Evolutionary conservation across 2,888 invertebrate genomes (phyloP).

Genomic region (Cataglyphis cursor): DNA sequence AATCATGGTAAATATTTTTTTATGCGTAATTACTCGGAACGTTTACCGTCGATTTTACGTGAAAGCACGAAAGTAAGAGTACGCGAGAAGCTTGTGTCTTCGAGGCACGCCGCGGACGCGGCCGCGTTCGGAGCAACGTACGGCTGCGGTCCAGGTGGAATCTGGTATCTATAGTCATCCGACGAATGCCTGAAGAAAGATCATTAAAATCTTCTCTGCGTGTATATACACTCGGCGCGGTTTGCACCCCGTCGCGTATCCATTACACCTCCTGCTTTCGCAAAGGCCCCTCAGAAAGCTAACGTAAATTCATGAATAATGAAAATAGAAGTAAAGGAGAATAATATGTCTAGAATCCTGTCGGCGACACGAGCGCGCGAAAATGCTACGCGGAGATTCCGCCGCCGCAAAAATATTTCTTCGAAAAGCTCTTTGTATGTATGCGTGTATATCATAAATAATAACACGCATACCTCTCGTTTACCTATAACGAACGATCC

Average conservation of each 20-base stretch:
- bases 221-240: constrained; percentile 67
- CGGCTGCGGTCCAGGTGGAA: constrained; percentile 71
- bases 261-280: constrained; percentile 73
- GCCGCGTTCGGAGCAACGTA: constrained; percentile 65
- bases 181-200: constrained; percentile 75
- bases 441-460: background rate
- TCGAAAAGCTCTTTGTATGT: background rate
- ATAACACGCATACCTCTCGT: constrained; percentile 9
- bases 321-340: constrained; percentile 64
- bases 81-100: constrained; percentile 52
- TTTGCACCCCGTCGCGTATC: constrained; percentile 75
- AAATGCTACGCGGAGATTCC: constrained; percentile 14
- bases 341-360: constrained; percentile 17
- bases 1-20: constrained; percentile 22
- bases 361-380: constrained; percentile 28
- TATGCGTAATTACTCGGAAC: background rate
- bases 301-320: constrained; percentile 63
- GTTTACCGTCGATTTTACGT: constrained; percentile 40
- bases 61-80: constrained; percentile 58
- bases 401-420: background rate
- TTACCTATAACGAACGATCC: constrained; percentile 24
- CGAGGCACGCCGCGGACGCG: constrained; percentile 61
- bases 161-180: constrained; percentile 74
- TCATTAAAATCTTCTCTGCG: constrained; percentile 75
- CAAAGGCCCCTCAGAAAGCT: constrained; percentile 67